Evolutionary conservation across 64 coral and sea anemone species (phyloP).

Genomic region (Montipora capricornis): DNA sequence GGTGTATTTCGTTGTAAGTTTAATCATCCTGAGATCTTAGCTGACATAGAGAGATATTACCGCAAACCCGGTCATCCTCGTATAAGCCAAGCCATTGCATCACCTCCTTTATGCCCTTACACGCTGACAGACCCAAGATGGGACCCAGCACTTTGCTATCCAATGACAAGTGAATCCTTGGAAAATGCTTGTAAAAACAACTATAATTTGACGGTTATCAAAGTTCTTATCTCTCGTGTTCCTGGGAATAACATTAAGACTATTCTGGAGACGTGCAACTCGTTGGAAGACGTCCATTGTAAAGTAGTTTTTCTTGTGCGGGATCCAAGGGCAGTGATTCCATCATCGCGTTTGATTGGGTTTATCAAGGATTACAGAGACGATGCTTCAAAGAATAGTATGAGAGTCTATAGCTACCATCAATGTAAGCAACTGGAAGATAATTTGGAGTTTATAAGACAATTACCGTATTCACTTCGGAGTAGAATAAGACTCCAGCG

Average conservation of each 20-base stretch:
- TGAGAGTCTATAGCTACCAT: slow-evolving; percentile 31
- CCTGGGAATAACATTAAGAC: not conserved
- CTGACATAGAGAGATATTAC: slow-evolving; percentile 31
- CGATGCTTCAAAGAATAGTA: not conserved
- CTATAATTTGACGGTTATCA: slow-evolving; percentile 22
- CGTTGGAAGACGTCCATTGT: not conserved
- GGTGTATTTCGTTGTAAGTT: slow-evolving; percentile 12
- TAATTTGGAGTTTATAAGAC: slow-evolving; percentile 32
- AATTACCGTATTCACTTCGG: slow-evolving; percentile 3
- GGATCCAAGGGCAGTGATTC: not conserved
- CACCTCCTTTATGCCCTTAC: slow-evolving; percentile 43
- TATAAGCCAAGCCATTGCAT: slow-evolving; percentile 38
- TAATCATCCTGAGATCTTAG: not conserved
- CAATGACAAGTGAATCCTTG: slow-evolving; percentile 18
- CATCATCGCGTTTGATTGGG: not conserved
- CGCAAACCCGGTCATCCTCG: slow-evolving; percentile 27
- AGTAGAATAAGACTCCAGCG: not conserved
- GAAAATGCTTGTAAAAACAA: not conserved
- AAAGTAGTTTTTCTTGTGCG: slow-evolving; percentile 1
- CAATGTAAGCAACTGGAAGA: slow-evolving; percentile 33
- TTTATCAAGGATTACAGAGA: not conserved
- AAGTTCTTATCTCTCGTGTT: slow-evolving; percentile 19
- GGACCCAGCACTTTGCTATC: not conserved
- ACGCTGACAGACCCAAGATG: slow-evolving; percentile 19
- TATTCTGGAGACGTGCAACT: not conserved